Evolutionary conservation across 2,113 vertebrate species (phyloP).

Genomic region (Tylochromis polylepis): DNA sequence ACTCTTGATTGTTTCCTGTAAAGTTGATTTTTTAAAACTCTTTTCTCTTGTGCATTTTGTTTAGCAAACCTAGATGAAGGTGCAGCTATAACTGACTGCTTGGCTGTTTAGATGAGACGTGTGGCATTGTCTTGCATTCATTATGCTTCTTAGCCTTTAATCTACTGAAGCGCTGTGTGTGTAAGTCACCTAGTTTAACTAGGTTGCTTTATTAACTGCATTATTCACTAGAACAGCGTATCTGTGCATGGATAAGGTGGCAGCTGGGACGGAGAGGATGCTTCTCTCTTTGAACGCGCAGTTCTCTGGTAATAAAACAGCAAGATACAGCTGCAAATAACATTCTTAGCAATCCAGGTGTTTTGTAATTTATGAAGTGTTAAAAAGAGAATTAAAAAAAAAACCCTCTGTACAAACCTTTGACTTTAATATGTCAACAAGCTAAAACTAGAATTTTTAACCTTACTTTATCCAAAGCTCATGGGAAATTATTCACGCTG

Average conservation of each 20-base stretch:
- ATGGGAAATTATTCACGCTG: neutral
- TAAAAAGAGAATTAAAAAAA: neutral
- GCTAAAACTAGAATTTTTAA: neutral
- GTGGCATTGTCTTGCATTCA: slow-evolving; percentile 38
- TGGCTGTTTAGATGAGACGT: neutral
- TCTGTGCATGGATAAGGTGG: neutral
- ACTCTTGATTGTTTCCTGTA: neutral
- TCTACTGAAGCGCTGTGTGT: slow-evolving; percentile 28
- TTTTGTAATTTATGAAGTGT: neutral
- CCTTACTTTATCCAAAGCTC: neutral
- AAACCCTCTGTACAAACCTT: neutral
- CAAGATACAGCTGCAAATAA: neutral
- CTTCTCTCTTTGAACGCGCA: neutral
- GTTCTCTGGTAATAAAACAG: neutral
- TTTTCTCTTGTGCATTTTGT: neutral
- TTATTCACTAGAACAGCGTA: slow-evolving; percentile 3
- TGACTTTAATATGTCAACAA: neutral
- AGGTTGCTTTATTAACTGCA: slow-evolving; percentile 48
- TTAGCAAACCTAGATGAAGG: neutral
- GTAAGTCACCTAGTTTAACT: slow-evolving; percentile 29
- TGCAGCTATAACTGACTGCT: neutral
- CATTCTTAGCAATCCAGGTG: neutral
- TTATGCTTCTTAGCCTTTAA: slow-evolving; percentile 39
- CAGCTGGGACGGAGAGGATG: neutral
- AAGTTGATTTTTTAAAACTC: neutral